A percentile compares a stretch with the other conserved stretches of the same genome.
Evolutionary conservation across 2,113 vertebrate genomes (phyloP).

Genomic region (Eupsittula cactorum): DNA sequence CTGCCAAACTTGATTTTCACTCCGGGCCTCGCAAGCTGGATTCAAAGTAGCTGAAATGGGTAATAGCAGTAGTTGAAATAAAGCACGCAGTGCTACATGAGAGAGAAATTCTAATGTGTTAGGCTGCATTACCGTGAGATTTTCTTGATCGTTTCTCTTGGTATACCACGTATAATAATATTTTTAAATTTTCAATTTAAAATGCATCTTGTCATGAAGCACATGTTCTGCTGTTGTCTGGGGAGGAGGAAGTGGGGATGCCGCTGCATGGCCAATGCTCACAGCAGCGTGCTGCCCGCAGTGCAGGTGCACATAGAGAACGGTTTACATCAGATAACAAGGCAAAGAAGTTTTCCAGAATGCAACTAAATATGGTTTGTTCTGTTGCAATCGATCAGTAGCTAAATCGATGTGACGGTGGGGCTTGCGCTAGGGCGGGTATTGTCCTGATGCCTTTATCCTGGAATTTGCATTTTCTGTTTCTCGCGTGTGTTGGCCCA

Average conservation of each 20-base stretch:
- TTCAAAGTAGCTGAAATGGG: not conserved
- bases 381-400: not conserved
- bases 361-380: fast-evolving
- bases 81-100: fast-evolving
- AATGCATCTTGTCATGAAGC: fast-evolving
- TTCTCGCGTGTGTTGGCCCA: slow-evolving; percentile 72
- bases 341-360: not conserved
- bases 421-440: not conserved
- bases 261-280: not conserved
- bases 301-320: fast-evolving
- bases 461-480: slow-evolving; percentile 71
- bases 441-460: not conserved
- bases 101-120: fast-evolving
- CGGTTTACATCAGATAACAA: not conserved
- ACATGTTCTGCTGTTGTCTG: fast-evolving
- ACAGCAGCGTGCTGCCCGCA: not conserved
- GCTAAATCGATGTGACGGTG: not conserved
- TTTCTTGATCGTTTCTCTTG: fast-evolving
- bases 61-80: fast-evolving
- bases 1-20: not conserved
- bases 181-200: not conserved
- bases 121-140: fast-evolving
- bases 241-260: not conserved
- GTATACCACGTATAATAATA: fast-evolving
- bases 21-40: not conserved